Evolutionary conservation across 2,797 vertebrate species (phyloP), one percentile per base, ranked within the genome.

Genomic region (Eospalax fontanierii): DNA sequence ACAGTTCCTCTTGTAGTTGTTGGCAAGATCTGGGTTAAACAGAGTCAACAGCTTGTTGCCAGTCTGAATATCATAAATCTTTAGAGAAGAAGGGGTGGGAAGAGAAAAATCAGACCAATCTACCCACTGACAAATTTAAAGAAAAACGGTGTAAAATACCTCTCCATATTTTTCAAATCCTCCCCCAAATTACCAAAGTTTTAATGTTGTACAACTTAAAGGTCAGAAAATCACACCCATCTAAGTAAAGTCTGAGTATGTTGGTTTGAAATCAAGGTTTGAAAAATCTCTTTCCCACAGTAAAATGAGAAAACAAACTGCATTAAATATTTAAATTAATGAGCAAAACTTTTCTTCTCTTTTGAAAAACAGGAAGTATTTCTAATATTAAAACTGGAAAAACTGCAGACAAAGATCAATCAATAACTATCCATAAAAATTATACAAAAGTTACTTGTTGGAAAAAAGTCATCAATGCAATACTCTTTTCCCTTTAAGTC

Each of bases 21-120:
- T 99, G 91, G 99, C 99, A 98, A 99, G 98, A 98, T 99, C 99
- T 86, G 99, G 99, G 98, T 99, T 99, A 98, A 99, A 99, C 89
- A 99, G 98, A 97, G 99, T 99, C 98, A 99, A 99, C 21, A 99
- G 99, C 96, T 99, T 99, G 98, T 99, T 99, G 91, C 99, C 99
- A 59, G 99, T 99, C 98, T 99, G 99, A 98, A 99, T 99, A 98
- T 99, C 99, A 98, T 99, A 99, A 98, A 99, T 99, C 99, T 99
- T 98, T 96, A 98, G 97, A 98, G 97, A 98, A 95, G 95, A 98
- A 97, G 97, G 97, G 95, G 90, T 71, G 65, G 95, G 96, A 96
- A 97, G 91, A 98, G 88, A 98, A 97, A 98, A 97, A 98, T 98
- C 97, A 98, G 97, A 97, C 84, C 94, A 93, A 78, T 91, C 43